phyloP scores from a whole-genome alignment of 2,113 vertebrate species.

The Trematocara nigrifrons region DNA sequence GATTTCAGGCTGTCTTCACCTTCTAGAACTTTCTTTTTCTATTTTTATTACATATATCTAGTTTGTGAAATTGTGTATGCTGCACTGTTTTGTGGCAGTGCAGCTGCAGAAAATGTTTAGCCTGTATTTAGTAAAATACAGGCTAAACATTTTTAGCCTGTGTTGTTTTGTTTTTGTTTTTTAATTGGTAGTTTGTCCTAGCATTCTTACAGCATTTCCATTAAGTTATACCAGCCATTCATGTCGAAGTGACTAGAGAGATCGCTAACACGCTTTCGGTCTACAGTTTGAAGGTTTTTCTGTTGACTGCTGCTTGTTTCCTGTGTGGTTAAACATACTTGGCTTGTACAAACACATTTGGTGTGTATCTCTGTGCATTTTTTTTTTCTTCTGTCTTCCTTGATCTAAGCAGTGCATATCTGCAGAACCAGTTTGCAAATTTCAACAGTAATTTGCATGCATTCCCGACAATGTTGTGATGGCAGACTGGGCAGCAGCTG shows the following conservation, averaged over 20 bases:
- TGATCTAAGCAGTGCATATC: slow-evolving; percentile 27
- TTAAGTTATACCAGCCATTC: neutral
- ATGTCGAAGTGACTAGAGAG: neutral
- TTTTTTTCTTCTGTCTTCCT: slow-evolving; percentile 9
- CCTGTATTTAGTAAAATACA: neutral
- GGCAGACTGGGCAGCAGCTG: neutral
- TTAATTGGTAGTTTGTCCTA: neutral
- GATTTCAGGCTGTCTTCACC: neutral
- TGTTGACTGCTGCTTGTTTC: slow-evolving; percentile 22
- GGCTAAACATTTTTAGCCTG: neutral
- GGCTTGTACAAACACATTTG: neutral
- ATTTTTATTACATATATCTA: neutral
- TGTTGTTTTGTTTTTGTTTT: neutral
- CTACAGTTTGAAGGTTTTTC: neutral
- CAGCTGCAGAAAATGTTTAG: neutral
- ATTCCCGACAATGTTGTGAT: slow-evolving; percentile 23
- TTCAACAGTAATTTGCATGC: slow-evolving; percentile 62
- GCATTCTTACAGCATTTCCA: neutral
- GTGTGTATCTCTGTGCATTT: neutral
- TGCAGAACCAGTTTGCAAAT: slow-evolving; percentile 56
- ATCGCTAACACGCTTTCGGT: neutral
- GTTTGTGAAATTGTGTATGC: neutral
- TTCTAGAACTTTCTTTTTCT: neutral
- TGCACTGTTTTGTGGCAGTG: neutral
- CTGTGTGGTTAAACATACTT: slow-evolving; percentile 47